phyloP scores from a whole-genome alignment of 2,113 vertebrate genomes.

The Clupea harengus region DNA sequence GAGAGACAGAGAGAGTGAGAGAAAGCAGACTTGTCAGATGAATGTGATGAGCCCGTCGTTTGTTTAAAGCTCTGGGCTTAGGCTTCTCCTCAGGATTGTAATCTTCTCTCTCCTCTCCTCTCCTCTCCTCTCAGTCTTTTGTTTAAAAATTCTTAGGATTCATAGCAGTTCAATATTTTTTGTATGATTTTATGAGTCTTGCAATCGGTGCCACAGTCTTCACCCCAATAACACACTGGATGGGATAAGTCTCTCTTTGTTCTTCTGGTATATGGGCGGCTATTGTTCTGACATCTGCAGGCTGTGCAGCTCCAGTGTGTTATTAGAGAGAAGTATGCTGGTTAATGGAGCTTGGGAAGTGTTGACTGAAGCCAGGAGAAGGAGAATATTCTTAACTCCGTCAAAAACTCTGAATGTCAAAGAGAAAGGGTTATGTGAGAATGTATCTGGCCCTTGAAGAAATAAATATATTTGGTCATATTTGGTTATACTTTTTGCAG shows the following conservation, averaged over 20 bases:
- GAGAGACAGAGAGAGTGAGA: conserved; percentile 28
- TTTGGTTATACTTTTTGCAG: too few relatives aligned
- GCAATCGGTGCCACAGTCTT: conserved; percentile 9
- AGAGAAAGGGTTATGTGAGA: too few relatives aligned
- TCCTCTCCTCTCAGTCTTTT: conserved; percentile 45
- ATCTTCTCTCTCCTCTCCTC: conserved; percentile 57
- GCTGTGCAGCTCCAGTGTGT: conserved; percentile 25
- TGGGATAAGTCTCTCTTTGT: conserved; percentile 20
- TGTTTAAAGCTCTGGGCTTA: background rate
- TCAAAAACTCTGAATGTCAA: too few relatives aligned
- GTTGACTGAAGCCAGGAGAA: too few relatives aligned
- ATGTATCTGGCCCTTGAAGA: too few relatives aligned
- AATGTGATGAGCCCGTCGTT: conserved; percentile 4
- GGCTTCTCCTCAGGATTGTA: conserved; percentile 46
- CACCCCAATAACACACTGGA: conserved; percentile 36
- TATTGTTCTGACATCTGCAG: conserved; percentile 39
- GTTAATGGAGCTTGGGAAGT: too few relatives aligned
- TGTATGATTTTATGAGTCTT: background rate
- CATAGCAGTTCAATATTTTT: conserved; percentile 42
- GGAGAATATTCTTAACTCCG: too few relatives aligned
- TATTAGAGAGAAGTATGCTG: too few relatives aligned
- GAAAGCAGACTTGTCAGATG: conserved; percentile 28
- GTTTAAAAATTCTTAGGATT: conserved; percentile 65
- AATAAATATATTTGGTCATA: too few relatives aligned
- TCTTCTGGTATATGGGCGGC: background rate